These are phyloP conservation scores for Brachypalpus laphriformis DNA, from an alignment of 2,888 invertebrate species.

Conservation along the genomic window DNA sequence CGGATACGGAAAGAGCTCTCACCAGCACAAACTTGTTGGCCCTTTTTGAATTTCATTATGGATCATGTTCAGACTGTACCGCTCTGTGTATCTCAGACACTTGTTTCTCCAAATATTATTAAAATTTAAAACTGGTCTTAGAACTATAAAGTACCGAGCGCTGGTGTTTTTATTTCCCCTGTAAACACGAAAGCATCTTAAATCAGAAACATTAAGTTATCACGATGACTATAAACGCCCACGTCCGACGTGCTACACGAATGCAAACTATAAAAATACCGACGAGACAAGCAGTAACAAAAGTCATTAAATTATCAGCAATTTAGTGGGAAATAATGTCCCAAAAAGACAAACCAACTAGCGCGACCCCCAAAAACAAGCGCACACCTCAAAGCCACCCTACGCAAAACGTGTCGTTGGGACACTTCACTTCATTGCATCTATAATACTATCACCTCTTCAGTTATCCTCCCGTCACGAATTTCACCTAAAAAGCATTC, in stretches of 20 bases:
- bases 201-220: too few relatives aligned
- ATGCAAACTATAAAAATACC: background rate
- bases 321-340: conserved; percentile 43
- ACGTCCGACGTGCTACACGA: background rate
- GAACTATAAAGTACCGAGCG: too few relatives aligned
- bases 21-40: too few relatives aligned
- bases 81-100: too few relatives aligned
- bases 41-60: too few relatives aligned
- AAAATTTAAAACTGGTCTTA: too few relatives aligned
- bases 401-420: conserved; percentile 46
- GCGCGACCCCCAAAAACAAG: background rate
- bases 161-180: too few relatives aligned
- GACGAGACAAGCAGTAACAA: background rate
- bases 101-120: too few relatives aligned
- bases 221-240: too few relatives aligned
- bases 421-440: conserved; percentile 53
- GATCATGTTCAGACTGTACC: too few relatives aligned
- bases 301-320: conserved; percentile 41
- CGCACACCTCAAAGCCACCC: background rate
- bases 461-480: conserved; percentile 7
- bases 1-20: too few relatives aligned
- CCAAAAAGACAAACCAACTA: background rate
- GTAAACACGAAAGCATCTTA: too few relatives aligned
- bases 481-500: conserved; percentile 30
- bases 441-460: conserved; percentile 54